Evolutionary conservation across 1,140 invertebrate species (phyloP).

Genomic region (Platyscapa corneri): DNA sequence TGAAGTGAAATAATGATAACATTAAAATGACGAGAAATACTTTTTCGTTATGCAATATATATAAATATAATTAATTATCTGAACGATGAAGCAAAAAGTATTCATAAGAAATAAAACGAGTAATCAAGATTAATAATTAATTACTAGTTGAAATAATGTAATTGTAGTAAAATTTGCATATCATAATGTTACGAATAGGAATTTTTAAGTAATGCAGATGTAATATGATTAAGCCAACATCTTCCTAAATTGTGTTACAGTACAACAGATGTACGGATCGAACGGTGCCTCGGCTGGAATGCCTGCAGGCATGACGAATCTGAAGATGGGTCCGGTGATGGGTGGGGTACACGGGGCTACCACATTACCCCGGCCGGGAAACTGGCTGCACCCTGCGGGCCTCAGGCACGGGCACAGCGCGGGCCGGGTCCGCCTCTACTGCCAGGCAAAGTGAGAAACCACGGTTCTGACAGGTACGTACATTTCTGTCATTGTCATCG

Average conservation of each 20-base stretch:
- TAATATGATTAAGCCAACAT: not conserved
- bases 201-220: no score
- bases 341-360: conserved; percentile 73
- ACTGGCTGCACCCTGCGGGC: conserved; percentile 95
- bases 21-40: no score
- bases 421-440: conserved; percentile 83
- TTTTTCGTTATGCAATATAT: no score
- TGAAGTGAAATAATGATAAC: no score
- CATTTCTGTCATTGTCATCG: no score
- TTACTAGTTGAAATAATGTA: no score
- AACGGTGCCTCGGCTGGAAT: conserved; percentile 81
- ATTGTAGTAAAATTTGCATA: no score
- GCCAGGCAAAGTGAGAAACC: conserved; percentile 82
- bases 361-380: conserved; percentile 85
- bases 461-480: conserved; percentile 76
- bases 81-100: no score
- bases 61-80: no score
- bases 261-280: conserved; percentile 87
- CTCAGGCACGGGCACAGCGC: conserved; percentile 84
- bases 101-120: no score
- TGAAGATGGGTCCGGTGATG: conserved; percentile 71
- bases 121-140: no score
- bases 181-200: no score
- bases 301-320: conserved; percentile 76
- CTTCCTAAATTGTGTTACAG: conserved; percentile 72